Conservation (phyloP, 2,888 invertebrate genomes). For the Listrodromus nycthemerus region DNA sequence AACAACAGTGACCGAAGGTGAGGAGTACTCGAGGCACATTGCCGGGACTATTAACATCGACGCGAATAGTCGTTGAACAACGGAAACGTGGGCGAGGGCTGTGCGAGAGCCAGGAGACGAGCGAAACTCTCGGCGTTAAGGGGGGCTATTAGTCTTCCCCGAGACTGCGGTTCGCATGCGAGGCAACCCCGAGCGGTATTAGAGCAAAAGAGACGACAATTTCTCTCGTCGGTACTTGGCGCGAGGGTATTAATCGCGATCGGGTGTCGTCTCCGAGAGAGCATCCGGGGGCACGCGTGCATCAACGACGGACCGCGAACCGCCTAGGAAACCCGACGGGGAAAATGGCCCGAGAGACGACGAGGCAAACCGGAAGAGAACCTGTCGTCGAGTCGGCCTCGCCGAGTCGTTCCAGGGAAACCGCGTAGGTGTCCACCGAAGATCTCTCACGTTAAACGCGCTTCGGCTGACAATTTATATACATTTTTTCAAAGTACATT, state of each 20-base stretch:
- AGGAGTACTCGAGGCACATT: constrained; percentile 56
- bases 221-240: constrained; percentile 60
- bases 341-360: constrained; percentile 27
- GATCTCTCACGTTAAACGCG: not conserved
- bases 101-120: constrained; percentile 39
- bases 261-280: constrained; percentile 62
- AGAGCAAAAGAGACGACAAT: constrained; percentile 41
- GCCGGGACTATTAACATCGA: constrained; percentile 68
- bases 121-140: constrained; percentile 40
- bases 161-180: constrained; percentile 20
- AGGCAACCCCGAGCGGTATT: constrained; percentile 27
- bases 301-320: constrained; percentile 14
- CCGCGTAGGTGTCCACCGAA: constrained; percentile 71
- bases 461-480: not conserved
- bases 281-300: constrained; percentile 53
- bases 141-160: constrained; percentile 64
- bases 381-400: constrained; percentile 64
- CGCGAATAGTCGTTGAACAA: constrained; percentile 68
- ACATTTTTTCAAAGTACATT: not conserved
- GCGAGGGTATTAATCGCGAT: constrained; percentile 68
- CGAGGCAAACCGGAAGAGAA: constrained; percentile 59
- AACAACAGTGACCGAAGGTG: constrained; percentile 57
- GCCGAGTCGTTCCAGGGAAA: constrained; percentile 10
- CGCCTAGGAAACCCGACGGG: constrained; percentile 22
- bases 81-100: constrained; percentile 66